Evolutionary conservation across 1,140 invertebrate species (phyloP).

Genomic region (Euwallacea fornicatus): DNA sequence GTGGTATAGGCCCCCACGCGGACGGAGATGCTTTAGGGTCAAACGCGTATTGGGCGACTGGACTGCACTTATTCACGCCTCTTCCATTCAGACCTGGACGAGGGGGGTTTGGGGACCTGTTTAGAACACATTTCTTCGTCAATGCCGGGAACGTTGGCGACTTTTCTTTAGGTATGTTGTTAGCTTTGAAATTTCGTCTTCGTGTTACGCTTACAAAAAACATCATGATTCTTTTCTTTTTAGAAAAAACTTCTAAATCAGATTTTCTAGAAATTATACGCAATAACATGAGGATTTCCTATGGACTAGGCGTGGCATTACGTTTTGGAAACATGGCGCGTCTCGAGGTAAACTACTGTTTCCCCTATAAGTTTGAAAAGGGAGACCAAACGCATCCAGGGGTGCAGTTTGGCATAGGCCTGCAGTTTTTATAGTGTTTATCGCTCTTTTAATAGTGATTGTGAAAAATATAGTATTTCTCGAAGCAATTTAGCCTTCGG

Average conservation of each 20-base stretch:
- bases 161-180: conserved; percentile 38
- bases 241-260: conserved; percentile 25
- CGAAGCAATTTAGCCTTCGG: no score
- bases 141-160: conserved; percentile 79
- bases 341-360: conserved; percentile 84
- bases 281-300: conserved; percentile 62
- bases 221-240: conserved; percentile 13
- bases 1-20: conserved; percentile 78
- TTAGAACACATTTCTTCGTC: conserved; percentile 80
- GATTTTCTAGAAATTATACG: conserved; percentile 51
- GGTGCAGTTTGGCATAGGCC: conserved; percentile 72
- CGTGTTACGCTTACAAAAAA: neutral
- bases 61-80: conserved; percentile 80
- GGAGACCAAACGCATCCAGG: conserved; percentile 62
- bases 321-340: conserved; percentile 75
- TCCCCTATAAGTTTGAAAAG: conserved; percentile 62
- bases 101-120: conserved; percentile 76
- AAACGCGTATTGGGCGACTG: conserved; percentile 75
- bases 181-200: no score
- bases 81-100: conserved; percentile 78
- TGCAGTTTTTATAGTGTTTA: conserved; percentile 57
- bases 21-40: conserved; percentile 69
- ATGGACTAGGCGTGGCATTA: conserved; percentile 76
- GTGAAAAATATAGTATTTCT: no score
- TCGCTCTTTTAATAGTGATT: no score